Evolutionary conservation across 2,888 invertebrate species (phyloP), one percentile per base, ranked within the genome.

Genomic region (Mesochorus sp.): DNA sequence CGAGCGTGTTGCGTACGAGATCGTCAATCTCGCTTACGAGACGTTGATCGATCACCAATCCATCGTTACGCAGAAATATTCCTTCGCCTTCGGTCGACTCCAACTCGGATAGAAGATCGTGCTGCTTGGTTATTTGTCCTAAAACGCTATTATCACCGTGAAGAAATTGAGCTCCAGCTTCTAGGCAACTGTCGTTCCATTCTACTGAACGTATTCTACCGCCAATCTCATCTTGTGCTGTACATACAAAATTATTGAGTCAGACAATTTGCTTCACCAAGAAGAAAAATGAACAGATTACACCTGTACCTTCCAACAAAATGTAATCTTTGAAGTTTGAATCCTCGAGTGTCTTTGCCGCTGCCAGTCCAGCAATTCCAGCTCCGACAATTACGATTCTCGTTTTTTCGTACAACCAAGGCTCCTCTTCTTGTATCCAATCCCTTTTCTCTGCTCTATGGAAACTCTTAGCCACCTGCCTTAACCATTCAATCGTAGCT

Each of bases 141-240:
- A 94, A 85, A n/a, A 88, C 85, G 85, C 93, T 94, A 61, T 90
- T 85, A 68, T 92, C 92, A 0, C 94, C 94, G 83, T 94, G 94
- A 39, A 94, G 87, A 93, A 94, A 94, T 85, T 94, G 94, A 0
- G 94, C 94, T 0, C 95, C 94, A 19, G 92, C 82, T 85, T 94
- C 94, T 53, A 94, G 84, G 78, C 92, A 88, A 28, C 88, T 87
- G 4, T 88, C 84, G 57, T 91, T 89, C 79, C 92, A 87, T 3
- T 85, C 79, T 24, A 92, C 75, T 0, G 94, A 92, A 47, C 88
- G 82, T 67, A 94, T 92, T 82, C 94, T 89, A 10, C 94, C 94
- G 21, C 94, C 94, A 14, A 93, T 85, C 80, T 88, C 77, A 59
- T 91, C 88, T 88, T 92, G 91, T 67, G 93, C 93, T 92, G 76